Percentiles rank a stretch among this genome's conserved stretches.
Conservation (phyloP, 1,140 invertebrate genomes). For the Papilio dardanus region DNA sequence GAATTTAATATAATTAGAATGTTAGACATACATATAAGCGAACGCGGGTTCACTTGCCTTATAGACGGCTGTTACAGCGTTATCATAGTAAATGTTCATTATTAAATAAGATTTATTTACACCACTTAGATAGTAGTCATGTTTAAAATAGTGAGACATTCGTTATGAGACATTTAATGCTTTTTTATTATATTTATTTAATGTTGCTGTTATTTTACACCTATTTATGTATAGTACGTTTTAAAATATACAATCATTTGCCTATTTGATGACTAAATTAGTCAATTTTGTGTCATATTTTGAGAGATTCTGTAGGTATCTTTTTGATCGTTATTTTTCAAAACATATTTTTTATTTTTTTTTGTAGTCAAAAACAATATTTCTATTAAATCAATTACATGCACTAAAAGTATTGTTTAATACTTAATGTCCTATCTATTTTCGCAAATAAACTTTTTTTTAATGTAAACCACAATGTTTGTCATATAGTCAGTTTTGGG, state of each 20-base stretch:
- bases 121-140: slow-evolving; percentile 40
- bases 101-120: slow-evolving; percentile 47
- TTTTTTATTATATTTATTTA: slow-evolving; percentile 25
- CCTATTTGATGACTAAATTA: neutral
- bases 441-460: neutral
- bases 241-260: neutral
- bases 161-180: slow-evolving; percentile 12
- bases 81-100: slow-evolving; percentile 40
- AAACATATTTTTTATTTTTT: too few species aligned
- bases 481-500: slow-evolving; percentile 31
- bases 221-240: neutral
- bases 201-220: slow-evolving; percentile 28
- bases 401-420: neutral
- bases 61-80: slow-evolving; percentile 54
- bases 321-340: neutral
- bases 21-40: slow-evolving; percentile 13
- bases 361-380: neutral
- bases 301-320: neutral
- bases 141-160: slow-evolving; percentile 42
- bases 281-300: neutral
- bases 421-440: too few species aligned
- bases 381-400: neutral
- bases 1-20: neutral
- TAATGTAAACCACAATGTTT: neutral
- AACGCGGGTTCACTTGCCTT: slow-evolving; percentile 59